Evolutionary conservation across 2,797 vertebrate species (phyloP), one percentile per base, ranked within the genome.

Genomic region (Danio albolineatus): DNA sequence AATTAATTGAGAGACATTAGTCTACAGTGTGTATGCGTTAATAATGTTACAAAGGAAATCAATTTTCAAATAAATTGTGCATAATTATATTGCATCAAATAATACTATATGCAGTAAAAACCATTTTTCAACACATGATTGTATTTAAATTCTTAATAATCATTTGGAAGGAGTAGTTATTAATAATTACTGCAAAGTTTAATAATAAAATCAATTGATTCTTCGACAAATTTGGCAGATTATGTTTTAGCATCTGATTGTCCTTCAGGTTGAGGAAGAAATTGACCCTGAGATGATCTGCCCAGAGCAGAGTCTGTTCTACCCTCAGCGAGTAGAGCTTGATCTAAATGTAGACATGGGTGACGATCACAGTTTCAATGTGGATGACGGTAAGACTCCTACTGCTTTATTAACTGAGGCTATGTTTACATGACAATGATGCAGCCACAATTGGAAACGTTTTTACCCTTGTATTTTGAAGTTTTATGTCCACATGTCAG

Each of bases 321-420:
- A 94, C 80, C 96, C 96, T 1, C 90, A 95, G 82, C 82, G 89
- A 84, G 86, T 98, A 0, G 93, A 96, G 59, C 85, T 97, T 76
- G 94, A 96, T n/a, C 87, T 96, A 9, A 92, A 90, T 0, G 89
- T 91, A 0, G 93, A 95, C 44, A 0, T 92, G 0, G 95, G 94
- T 46, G 97, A 97, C 0, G 90, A 96, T 0, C 88, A 93, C 0
- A 88, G 80, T 39, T 97, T 98, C 7, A 87, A 95, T 7, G 93
- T 97, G 4, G 92, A 96, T 5, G 91, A 96, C 65, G 89, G 97
- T 97, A 89, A 91, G 86, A 39, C 19, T 44, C 7, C 1, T 54
- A 2, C 10, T 76, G 8, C 16, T 28, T 49, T n/a, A 14, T 48
- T 6, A 41, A 2, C 2, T 5, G 5, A 28, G 12, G 21, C 51